A percentile compares a stretch with the other conserved stretches of the same genome.
Evolutionary conservation across 2,797 vertebrate species (phyloP).

Genomic region (Premnoplex brunnescens): DNA sequence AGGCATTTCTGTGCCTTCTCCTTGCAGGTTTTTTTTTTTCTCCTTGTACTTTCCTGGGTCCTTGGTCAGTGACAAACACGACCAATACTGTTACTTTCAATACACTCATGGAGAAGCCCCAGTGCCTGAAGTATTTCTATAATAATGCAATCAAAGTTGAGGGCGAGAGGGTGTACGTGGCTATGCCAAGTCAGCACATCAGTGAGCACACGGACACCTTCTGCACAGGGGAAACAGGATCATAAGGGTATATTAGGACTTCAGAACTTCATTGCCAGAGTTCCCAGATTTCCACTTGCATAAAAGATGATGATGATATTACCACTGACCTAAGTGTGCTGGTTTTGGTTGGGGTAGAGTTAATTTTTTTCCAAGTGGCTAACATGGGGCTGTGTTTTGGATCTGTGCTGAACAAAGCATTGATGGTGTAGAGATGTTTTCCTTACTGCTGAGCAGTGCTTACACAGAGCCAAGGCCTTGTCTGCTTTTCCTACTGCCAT

Average conservation of each 20-base stretch:
- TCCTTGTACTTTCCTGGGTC: not conserved
- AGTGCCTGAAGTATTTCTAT: not conserved
- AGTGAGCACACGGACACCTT: not conserved
- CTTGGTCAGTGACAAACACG: not conserved
- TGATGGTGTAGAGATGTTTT: not conserved
- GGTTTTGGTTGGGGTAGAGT: not conserved
- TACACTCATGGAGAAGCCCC: not conserved
- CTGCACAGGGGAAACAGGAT: not conserved
- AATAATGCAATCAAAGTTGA: not conserved
- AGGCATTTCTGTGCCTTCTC: not conserved
- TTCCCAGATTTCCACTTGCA: not conserved
- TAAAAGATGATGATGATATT: not conserved
- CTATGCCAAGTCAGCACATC: not conserved
- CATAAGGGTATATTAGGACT: not conserved
- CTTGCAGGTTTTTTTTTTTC: not conserved
- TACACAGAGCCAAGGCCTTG: not conserved
- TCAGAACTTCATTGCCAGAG: not conserved
- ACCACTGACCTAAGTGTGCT: not conserved
- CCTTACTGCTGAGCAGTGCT: not conserved
- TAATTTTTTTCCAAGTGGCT: not conserved
- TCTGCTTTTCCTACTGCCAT: not conserved
- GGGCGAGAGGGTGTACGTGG: rapidly evolving
- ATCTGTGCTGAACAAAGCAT: not conserved
- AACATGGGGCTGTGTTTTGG: not conserved
- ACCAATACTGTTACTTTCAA: not conserved